These are phyloP conservation scores for Daktulosphaira vitifoliae DNA, from an alignment of 1,140 invertebrate genomes.

Conservation along the genomic window DNA sequence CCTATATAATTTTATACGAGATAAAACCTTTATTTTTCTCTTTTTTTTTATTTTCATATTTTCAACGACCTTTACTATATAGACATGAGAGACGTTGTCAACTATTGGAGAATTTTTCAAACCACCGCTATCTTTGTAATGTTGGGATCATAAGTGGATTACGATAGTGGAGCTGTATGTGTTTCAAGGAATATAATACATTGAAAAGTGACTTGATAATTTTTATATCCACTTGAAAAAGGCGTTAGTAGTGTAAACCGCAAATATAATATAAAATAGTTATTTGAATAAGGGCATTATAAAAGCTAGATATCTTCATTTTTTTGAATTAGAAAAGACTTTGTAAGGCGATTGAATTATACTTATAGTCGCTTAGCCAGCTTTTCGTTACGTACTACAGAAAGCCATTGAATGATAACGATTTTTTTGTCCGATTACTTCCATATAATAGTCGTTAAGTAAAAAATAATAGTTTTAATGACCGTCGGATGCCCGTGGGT, in stretches of 20 bases:
- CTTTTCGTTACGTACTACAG: no score
- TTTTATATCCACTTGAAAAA: slow-evolving; percentile 8
- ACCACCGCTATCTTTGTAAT: background rate
- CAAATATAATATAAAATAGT: background rate
- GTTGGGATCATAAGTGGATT: slow-evolving; percentile 24
- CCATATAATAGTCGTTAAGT: no score
- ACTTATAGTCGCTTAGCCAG: no score
- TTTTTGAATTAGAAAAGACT: background rate
- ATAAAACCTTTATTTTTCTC: background rate
- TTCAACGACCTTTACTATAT: no score
- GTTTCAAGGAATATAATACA: slow-evolving; percentile 21
- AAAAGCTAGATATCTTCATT: background rate
- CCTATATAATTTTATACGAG: background rate
- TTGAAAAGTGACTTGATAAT: slow-evolving; percentile 29
- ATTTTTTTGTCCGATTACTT: no score
- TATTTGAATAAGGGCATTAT: slow-evolving; percentile 17
- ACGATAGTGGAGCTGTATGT: slow-evolving; percentile 2
- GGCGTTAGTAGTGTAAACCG: background rate
- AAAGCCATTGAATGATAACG: no score
- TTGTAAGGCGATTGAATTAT: no score
- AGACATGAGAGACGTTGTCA: no score
- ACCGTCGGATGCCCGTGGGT: no score
- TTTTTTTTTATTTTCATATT: background rate
- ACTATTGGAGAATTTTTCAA: background rate
- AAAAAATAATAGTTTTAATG: no score